Evolutionary conservation across 2,888 invertebrate species (phyloP).

Genomic region (Drosophila cognata): DNA sequence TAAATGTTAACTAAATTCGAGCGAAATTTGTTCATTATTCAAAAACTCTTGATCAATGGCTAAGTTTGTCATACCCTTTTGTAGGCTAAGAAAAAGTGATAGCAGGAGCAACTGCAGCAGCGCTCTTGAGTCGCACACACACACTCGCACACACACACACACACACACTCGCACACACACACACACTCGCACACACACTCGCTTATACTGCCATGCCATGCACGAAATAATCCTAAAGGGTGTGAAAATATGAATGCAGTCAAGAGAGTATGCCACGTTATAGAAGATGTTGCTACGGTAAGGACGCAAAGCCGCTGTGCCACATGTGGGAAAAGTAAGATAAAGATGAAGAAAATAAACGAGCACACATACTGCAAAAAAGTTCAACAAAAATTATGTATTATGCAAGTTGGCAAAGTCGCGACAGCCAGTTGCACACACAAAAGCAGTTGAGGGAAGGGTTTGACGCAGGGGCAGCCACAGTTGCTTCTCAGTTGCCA

Average conservation of each 20-base stretch:
- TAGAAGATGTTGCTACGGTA: slow-evolving; percentile 22
- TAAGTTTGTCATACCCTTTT: background rate
- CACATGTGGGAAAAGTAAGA: slow-evolving; percentile 37
- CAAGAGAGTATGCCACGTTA: slow-evolving; percentile 49
- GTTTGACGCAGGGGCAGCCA: slow-evolving; percentile 1
- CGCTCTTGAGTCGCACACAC: slow-evolving; percentile 53
- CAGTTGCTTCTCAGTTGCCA: slow-evolving; percentile 61
- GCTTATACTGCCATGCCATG: slow-evolving; percentile 50
- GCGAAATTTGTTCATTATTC: background rate
- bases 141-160: slow-evolving; percentile 5
- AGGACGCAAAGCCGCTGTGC: slow-evolving; percentile 56
- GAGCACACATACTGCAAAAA: slow-evolving; percentile 58
- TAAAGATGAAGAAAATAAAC: slow-evolving; percentile 38
- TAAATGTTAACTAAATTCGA: background rate
- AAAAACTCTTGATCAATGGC: background rate
- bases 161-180: background rate
- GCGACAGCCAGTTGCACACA: slow-evolving; percentile 46
- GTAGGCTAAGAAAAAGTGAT: slow-evolving; percentile 44
- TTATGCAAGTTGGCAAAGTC: slow-evolving; percentile 70
- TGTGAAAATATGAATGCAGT: slow-evolving; percentile 79
- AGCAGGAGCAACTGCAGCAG: slow-evolving; percentile 58
- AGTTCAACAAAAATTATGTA: slow-evolving; percentile 71
- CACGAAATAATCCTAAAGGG: slow-evolving; percentile 79
- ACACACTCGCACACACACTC: slow-evolving; percentile 19
- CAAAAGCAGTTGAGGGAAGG: background rate